A percentile compares a stretch with the other conserved stretches of the same genome.
phyloP scores from a whole-genome alignment of 2,113 vertebrate genomes.

The Chiloscyllium plagiosum region DNA sequence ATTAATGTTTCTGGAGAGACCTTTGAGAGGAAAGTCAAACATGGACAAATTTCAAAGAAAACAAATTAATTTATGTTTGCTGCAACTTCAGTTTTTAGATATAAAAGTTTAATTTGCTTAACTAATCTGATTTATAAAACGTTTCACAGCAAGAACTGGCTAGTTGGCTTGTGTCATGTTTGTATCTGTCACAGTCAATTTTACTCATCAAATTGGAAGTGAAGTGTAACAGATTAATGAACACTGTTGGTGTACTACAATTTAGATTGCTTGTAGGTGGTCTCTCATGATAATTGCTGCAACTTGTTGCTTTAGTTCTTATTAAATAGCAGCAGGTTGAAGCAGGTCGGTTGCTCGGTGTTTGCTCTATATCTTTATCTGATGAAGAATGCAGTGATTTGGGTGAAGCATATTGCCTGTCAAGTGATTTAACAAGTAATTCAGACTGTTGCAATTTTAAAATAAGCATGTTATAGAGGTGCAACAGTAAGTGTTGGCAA shows the following conservation, averaged over 20 bases:
- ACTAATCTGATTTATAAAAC: neutral
- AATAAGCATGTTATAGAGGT: neutral
- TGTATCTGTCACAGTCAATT: conserved; percentile 29
- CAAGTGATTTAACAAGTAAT: neutral
- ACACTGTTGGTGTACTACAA: conserved; percentile 16
- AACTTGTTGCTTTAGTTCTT: conserved; percentile 10
- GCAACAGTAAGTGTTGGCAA: neutral
- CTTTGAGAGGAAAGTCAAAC: neutral
- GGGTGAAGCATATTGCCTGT: neutral
- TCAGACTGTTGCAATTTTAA: neutral
- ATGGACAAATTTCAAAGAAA: neutral
- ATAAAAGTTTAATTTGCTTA: neutral
- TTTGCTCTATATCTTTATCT: neutral
- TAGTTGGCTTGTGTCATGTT: neutral
- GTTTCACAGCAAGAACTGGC: neutral
- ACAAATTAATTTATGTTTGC: neutral
- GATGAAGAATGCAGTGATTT: conserved; percentile 1
- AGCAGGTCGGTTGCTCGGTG: neutral
- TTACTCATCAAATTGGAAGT: neutral
- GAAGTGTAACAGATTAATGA: conserved; percentile 27
- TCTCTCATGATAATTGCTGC: conserved; percentile 15
- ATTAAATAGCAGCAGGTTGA: conserved; percentile 27
- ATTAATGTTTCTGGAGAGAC: neutral
- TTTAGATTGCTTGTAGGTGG: conserved; percentile 7
- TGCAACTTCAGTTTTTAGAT: neutral